These are phyloP conservation scores for Mycetomoellerius zeteki DNA, from an alignment of 1,140 invertebrate species.

Conservation along the genomic window DNA sequence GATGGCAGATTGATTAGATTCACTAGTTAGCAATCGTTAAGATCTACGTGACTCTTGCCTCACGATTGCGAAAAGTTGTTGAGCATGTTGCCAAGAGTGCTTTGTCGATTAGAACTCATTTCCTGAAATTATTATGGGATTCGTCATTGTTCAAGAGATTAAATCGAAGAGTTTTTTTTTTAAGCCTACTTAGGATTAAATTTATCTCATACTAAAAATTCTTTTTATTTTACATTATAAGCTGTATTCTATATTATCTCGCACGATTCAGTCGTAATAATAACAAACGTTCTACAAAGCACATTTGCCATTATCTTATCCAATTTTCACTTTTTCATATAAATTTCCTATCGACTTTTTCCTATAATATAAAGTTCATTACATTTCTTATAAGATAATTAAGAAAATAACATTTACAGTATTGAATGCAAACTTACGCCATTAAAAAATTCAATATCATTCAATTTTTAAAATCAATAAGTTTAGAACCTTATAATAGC, in stretches of 20 bases:
- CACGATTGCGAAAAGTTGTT: conserved; percentile 32
- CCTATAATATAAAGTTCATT: not conserved
- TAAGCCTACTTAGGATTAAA: not conserved
- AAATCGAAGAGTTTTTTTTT: not conserved
- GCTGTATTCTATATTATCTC: not conserved
- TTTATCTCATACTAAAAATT: not conserved
- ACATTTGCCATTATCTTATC: not conserved
- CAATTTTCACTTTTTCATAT: not conserved
- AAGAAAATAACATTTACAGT: not conserved
- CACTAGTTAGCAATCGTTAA: not conserved
- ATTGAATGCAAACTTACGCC: not conserved
- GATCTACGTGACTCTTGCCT: conserved; percentile 26
- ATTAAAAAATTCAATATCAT: not conserved
- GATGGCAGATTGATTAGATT: conserved; percentile 53
- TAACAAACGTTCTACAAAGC: not conserved
- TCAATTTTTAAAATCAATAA: not conserved
- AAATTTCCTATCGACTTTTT: not conserved
- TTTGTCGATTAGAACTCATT: conserved; percentile 15
- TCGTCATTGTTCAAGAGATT: conserved; percentile 11
- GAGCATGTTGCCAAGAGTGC: not conserved
- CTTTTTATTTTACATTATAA: not conserved
- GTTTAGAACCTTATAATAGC: not conserved
- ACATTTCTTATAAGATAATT: not conserved
- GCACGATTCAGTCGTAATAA: not conserved
- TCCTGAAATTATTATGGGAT: not conserved